Evolutionary conservation across 1,140 invertebrate species (phyloP).

Genomic region (Diuraphis noxia): DNA sequence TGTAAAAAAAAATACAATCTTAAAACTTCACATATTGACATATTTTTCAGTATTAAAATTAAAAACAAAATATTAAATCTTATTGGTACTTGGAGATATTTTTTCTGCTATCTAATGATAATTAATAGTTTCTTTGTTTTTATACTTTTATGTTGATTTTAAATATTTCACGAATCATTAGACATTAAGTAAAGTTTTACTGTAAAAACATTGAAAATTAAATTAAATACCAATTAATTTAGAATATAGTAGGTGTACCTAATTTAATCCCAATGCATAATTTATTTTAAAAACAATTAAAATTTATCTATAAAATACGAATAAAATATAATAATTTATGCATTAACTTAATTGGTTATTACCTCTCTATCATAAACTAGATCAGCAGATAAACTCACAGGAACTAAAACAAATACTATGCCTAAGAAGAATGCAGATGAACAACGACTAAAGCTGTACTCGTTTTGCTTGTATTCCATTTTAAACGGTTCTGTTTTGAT

Average conservation of each 20-base stretch:
- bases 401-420: conserved; percentile 76
- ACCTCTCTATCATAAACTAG: conserved; percentile 85
- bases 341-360: conserved; percentile 55
- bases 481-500: conserved; percentile 63
- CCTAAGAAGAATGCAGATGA: conserved; percentile 75
- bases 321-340: background rate
- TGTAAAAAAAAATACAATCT: conserved; percentile 43
- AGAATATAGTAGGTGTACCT: background rate
- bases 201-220: background rate
- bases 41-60: background rate
- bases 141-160: background rate
- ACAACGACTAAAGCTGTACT: conserved; percentile 73
- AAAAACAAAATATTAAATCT: background rate
- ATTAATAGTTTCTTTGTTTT: background rate
- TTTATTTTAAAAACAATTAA: background rate
- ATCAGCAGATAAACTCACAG: conserved; percentile 76
- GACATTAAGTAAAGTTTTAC: background rate
- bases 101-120: background rate
- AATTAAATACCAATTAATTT: background rate
- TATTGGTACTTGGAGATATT: background rate
- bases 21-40: background rate
- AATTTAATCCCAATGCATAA: background rate
- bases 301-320: background rate
- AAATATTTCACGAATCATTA: background rate
- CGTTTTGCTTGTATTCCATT: conserved; percentile 69